Evolutionary conservation across 2,888 invertebrate genomes (phyloP), one percentile per base, ranked within the genome.

Genomic region (Stenoptilia bipunctidactyla): DNA sequence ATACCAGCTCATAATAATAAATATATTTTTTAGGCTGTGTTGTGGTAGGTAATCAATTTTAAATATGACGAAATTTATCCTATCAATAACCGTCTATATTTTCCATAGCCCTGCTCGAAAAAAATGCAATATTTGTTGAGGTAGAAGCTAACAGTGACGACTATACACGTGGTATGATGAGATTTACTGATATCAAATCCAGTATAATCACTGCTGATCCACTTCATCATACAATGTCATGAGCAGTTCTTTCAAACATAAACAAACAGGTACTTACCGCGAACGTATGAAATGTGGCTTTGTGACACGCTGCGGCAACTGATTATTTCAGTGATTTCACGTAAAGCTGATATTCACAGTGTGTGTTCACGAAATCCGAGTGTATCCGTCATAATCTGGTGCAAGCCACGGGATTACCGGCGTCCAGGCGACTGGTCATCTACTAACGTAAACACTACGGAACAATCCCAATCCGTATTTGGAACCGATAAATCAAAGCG

Each of bases 401-500:
- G 61, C 68, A 72, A 79, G 77, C 77, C 79, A 51, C 66, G 63
- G 77, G 80, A 79, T 82, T 80, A 80, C 62, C 55, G 53, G 62
- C 61, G 70, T 69, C 66, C 73, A 61, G 61, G 52, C 53, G 55
- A 53, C 61, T 65, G 72, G 79, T 74, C 79, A 73, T n/a, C n/a
- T n/a, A 79, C 80, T 75, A 83, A 76, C 76, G 77, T 80, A 80
- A 82, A 82, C 83, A 83, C 80, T 68, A 72, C 70, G 66, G 64
- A 71, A 71, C 72, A 66, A 71, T 69, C 68, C 68, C 61, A 63
- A 68, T 65, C 61, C 66, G 66, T 67, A 70, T 75, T 74, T 72
- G 77, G 75, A 76, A 77, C 72, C 80, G 77, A 83, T 83, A 83
- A 82, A 83, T 83, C 82, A 82, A 79, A 83, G 80, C 73, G 68